Percentiles rank a stretch among this genome's conserved stretches.
Conservation (phyloP, 2,888 invertebrate species). For the Pterostichus madidus region DNA sequence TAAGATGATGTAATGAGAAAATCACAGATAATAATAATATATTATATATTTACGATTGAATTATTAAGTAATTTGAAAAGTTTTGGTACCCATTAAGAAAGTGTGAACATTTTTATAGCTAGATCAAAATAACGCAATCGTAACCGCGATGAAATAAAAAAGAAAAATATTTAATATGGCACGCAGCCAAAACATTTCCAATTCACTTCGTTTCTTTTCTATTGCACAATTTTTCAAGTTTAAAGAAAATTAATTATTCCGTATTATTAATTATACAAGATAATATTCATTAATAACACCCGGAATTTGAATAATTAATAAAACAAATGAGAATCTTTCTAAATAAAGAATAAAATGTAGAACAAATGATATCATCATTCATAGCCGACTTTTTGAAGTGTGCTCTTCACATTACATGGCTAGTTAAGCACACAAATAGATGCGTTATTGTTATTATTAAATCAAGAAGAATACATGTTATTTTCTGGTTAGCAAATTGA, state of each 20-base stretch:
- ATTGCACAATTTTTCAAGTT: neutral
- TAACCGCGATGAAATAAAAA: neutral
- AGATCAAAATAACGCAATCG: slow-evolving; percentile 24
- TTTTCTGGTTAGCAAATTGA: slow-evolving; percentile 19
- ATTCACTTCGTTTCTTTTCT: neutral
- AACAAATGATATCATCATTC: neutral
- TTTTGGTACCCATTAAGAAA: slow-evolving; percentile 1
- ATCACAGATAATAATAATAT: slow-evolving; percentile 15
- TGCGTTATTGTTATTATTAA: slow-evolving; percentile 13
- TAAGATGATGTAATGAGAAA: slow-evolving; percentile 4
- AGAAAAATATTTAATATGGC: slow-evolving; percentile 9
- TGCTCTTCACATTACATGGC: neutral
- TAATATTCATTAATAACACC: slow-evolving; percentile 2
- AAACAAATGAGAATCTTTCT: neutral
- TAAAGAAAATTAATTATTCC: neutral
- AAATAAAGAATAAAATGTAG: neutral
- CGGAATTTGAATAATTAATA: neutral
- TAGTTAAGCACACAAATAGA: slow-evolving; percentile 18
- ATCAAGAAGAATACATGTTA: slow-evolving; percentile 5
- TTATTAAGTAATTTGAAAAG: slow-evolving; percentile 21
- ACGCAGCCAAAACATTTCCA: neutral
- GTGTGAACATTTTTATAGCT: slow-evolving; percentile 3
- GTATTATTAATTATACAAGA: neutral
- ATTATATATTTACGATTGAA: neutral
- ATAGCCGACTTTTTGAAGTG: neutral